Percentiles rank a stretch among this genome's conserved stretches.
These are phyloP conservation scores for Pycnonotus jocosus DNA, from an alignment of 2,113 vertebrate species.

Conservation along the genomic window DNA sequence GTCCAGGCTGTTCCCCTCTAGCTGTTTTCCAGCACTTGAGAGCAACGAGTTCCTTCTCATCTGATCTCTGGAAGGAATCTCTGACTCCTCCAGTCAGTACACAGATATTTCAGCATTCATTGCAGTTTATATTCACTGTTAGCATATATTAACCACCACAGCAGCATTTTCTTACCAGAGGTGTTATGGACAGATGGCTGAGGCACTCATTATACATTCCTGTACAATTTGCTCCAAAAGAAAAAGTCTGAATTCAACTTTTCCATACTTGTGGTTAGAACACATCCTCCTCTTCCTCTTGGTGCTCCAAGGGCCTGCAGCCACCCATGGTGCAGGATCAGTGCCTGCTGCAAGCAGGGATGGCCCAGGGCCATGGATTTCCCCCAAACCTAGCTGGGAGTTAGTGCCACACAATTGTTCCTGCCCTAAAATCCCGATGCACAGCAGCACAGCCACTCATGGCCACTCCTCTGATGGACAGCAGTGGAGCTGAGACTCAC, in stretches of 20 bases:
- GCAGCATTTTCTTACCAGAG: neutral
- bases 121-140: neutral
- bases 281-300: neutral
- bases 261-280: neutral
- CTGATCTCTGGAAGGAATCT: neutral
- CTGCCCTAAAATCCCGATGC: neutral
- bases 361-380: neutral
- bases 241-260: neutral
- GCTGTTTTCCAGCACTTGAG: neutral
- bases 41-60: neutral
- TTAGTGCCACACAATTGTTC: neutral
- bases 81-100: neutral
- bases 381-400: neutral
- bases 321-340: neutral
- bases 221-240: neutral
- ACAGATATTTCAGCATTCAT: neutral
- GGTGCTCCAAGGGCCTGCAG: neutral
- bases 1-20: neutral
- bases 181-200: neutral
- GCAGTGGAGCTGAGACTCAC: neutral
- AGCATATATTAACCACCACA: neutral
- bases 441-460: neutral
- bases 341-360: neutral
- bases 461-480: neutral
- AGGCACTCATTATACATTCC: neutral